Base-by-base conservation (phyloP, 2,888 invertebrate species). In the Prostheceraeus crozeri region DNA sequence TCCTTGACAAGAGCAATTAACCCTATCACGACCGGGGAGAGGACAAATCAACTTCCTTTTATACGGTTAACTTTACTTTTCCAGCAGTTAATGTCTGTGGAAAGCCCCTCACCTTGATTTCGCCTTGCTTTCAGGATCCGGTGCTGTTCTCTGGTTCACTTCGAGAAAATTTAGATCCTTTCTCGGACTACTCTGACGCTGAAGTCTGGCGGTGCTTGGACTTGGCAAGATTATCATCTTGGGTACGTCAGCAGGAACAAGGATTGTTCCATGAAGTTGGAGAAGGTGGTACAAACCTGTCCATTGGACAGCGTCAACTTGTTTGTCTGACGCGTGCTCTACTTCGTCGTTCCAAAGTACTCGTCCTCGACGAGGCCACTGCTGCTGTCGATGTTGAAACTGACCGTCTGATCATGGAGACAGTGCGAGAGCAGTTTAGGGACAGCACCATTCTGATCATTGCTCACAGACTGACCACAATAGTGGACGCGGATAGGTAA, bases 371-470 rank as follows among this genome's bases (percentile, higher is more conserved):
- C 73, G 88, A 89, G 78, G 89, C 89, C 46, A 89, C 89, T 31
- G 88, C 89, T 51, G 87, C 88, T 64, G 86, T 89, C 16, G 89
- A 89, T 79, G 80, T 89, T 65, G 88, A 88, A 81, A 89, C 89
- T 0, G 89, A 89, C 75, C 74, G 75, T 10, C 82, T 89, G 62
- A 89, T 89, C 72, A 85, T 86, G 83, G 82, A 82, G 77, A 91
- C 91, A 2, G 91, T 91, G 72, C 83, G 86, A 21, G 82, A 83
- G 23, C 86, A 90, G 75, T 91, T 91, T 76, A 82, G 81, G 62
- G 82, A 86, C 62, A 87, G 87, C 76, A 90, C 90, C 3, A 85
- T 90, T 54, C 81, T 91, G 23, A 90, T 89, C 1, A 90, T 91
- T 73, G 90, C 90, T 35, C 90, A 91, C 79, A 83, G 90, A 16